These are phyloP conservation scores for Pipistrellus pipistrellus DNA, from an alignment of 2,797 vertebrate species.

Conservation along the genomic window DNA sequence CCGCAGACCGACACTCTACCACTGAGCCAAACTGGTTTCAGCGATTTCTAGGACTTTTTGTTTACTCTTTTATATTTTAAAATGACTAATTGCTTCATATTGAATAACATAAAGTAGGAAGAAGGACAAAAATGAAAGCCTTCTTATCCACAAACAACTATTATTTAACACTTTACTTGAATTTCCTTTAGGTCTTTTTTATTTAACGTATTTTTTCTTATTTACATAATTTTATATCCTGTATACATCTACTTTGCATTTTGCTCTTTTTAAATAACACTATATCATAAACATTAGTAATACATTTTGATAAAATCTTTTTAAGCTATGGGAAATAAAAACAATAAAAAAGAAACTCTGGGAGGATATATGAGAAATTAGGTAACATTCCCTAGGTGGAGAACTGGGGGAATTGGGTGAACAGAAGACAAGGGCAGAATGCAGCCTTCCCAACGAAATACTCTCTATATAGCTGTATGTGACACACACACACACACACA, in stretches of 20 bases:
- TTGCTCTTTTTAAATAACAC: conserved; percentile 1
- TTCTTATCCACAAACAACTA: background rate
- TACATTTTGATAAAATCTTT: background rate
- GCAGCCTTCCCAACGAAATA: background rate
- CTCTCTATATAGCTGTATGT: background rate
- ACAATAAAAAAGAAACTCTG: background rate
- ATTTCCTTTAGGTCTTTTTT: conserved; percentile 13
- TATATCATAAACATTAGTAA: conserved; percentile 3
- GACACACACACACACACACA: background rate
- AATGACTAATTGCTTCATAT: background rate
- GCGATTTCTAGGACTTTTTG: background rate
- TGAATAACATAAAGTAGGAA: background rate
- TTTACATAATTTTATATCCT: background rate
- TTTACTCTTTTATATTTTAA: conserved; percentile 17
- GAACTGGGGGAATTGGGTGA: background rate
- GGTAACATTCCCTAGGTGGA: background rate
- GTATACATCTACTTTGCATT: background rate
- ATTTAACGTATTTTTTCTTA: conserved; percentile 8
- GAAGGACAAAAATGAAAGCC: background rate
- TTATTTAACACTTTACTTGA: background rate
- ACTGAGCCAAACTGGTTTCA: too few relatives aligned
- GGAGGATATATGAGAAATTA: background rate
- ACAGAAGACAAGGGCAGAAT: background rate
- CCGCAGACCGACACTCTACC: too few relatives aligned
- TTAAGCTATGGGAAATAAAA: background rate